Conservation (phyloP, 2,888 invertebrate genomes). For the Disparrhopalites patrizii region DNA sequence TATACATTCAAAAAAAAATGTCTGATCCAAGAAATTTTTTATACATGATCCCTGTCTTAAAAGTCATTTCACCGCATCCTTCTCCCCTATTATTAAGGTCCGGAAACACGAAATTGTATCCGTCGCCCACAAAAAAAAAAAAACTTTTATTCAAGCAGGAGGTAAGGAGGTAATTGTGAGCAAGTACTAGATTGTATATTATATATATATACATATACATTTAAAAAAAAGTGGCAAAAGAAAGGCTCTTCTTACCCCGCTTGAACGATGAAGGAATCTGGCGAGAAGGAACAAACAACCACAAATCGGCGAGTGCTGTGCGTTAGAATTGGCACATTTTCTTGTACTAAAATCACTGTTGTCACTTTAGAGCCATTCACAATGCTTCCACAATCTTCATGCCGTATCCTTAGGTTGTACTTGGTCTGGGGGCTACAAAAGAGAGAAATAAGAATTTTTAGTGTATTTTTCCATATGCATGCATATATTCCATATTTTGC, state of each 20-base stretch:
- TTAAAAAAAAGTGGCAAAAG: neutral
- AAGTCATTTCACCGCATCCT: neutral
- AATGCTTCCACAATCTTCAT: conserved; percentile 66
- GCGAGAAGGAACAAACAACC: conserved; percentile 75
- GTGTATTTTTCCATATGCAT: neutral
- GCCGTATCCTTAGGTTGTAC: conserved; percentile 70
- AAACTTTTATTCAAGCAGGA: neutral
- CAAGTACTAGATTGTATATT: neutral
- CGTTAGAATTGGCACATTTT: conserved; percentile 74
- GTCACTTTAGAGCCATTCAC: conserved; percentile 75
- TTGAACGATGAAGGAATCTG: conserved; percentile 74
- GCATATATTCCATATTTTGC: too few relatives aligned
- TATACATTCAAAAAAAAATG: too few relatives aligned
- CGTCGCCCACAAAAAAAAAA: neutral
- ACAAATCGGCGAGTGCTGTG: conserved; percentile 75
- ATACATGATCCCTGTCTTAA: too few relatives aligned
- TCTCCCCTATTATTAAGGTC: neutral
- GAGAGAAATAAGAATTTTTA: neutral
- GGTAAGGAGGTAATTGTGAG: neutral
- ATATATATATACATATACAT: neutral
- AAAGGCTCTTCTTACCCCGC: conserved; percentile 60
- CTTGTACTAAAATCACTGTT: conserved; percentile 76
- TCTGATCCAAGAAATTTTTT: too few relatives aligned
- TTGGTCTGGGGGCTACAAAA: conserved; percentile 62
- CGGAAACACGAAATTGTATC: neutral